phyloP scores from a whole-genome alignment of 2,797 vertebrate genomes.

The Sebastes hubbsi region DNA sequence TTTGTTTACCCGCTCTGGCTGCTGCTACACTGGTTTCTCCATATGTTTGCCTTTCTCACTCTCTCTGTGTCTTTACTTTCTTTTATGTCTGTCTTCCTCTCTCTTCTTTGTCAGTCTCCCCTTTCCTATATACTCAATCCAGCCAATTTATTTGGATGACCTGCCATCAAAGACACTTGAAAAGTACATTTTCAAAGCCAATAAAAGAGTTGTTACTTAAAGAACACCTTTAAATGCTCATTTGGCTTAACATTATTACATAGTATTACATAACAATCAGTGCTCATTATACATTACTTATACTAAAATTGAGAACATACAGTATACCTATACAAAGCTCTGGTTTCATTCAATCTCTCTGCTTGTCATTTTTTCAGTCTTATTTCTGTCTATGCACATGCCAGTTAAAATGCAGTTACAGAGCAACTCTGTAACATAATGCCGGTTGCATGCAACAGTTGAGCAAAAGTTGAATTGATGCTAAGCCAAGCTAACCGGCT shows the following conservation, averaged over 20 bases:
- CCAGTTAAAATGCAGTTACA: too few relatives aligned
- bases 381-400: constrained; percentile 12
- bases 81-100: background rate
- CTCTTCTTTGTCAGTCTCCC: background rate
- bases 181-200: background rate
- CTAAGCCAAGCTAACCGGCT: background rate
- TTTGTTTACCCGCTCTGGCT: constrained; percentile 45
- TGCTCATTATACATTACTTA: background rate
- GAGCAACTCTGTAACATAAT: background rate
- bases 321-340: background rate
- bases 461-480: background rate
- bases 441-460: background rate
- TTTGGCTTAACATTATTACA: background rate
- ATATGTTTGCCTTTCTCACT: constrained; percentile 39
- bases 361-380: background rate
- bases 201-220: constrained; percentile 4
- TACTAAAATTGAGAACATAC: background rate
- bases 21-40: constrained; percentile 21
- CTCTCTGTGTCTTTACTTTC: background rate
- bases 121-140: background rate
- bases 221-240: background rate
- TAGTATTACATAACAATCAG: background rate
- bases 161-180: background rate
- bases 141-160: background rate
- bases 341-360: background rate